Conservation (phyloP, 2,113 vertebrate species). For the Coryphaenoides rupestris region DNA sequence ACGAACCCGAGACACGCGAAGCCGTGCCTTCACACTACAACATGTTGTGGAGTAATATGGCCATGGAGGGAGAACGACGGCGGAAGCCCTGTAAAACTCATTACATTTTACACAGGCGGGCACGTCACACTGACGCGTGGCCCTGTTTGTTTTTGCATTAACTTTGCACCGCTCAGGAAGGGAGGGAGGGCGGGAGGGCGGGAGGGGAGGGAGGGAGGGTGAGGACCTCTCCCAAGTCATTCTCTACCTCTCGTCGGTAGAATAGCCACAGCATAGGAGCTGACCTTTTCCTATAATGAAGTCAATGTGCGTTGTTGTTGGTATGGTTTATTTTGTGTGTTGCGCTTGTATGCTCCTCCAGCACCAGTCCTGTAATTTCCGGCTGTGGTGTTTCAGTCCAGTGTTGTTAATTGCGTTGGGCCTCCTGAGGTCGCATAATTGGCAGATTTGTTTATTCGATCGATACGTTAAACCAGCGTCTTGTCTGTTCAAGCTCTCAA, state of each 20-base stretch:
- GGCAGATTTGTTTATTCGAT: too few relatives aligned
- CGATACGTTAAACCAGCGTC: too few relatives aligned
- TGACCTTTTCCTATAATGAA: neutral
- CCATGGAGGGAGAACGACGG: neutral
- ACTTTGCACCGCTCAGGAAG: neutral
- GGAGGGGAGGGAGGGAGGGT: neutral
- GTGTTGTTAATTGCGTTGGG: neutral
- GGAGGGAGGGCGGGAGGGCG: neutral
- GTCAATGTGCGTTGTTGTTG: neutral
- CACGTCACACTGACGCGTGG: conserved; percentile 21
- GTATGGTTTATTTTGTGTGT: neutral
- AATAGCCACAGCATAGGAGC: too few relatives aligned
- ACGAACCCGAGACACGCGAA: too few relatives aligned
- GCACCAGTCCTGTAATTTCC: neutral
- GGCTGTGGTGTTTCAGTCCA: neutral
- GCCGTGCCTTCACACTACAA: too few relatives aligned
- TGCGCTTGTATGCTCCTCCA: neutral
- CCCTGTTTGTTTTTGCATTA: conserved; percentile 26
- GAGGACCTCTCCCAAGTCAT: neutral
- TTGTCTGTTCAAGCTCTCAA: too few relatives aligned
- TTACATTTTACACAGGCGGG: conserved; percentile 28
- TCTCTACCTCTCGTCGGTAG: too few relatives aligned
- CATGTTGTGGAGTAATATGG: conserved; percentile 12
- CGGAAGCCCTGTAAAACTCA: conserved; percentile 29
- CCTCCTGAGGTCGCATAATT: neutral